These are phyloP conservation scores for Nebria ingens DNA, from an alignment of 1,140 invertebrate genomes.

Conservation along the genomic window DNA sequence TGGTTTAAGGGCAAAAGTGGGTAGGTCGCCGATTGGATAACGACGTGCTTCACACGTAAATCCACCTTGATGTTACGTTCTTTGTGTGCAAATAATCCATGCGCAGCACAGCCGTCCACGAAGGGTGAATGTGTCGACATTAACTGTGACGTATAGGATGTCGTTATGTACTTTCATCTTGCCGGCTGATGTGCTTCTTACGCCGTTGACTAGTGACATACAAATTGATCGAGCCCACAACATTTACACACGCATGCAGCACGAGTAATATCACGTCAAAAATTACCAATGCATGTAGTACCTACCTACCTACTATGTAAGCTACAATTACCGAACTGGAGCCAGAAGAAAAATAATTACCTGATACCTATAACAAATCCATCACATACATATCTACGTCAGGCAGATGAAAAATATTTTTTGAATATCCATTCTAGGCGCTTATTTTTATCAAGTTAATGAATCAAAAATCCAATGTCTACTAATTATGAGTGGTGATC, in stretches of 20 bases:
- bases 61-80: not conserved
- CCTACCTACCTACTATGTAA: not conserved
- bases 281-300: not conserved
- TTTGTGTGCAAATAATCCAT: not conserved
- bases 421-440: too few species aligned
- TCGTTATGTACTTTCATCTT: not conserved
- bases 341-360: too few species aligned
- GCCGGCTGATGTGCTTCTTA: not conserved
- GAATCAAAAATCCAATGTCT: too few species aligned
- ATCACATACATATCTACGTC: too few species aligned
- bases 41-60: not conserved
- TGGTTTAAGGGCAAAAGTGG: too few species aligned
- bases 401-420: too few species aligned
- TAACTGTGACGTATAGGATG: not conserved
- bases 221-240: not conserved
- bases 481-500: not conserved
- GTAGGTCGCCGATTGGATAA: not conserved
- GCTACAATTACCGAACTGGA: too few species aligned
- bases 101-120: not conserved
- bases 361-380: too few species aligned
- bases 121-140: not conserved
- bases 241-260: too few species aligned
- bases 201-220: not conserved
- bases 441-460: too few species aligned
- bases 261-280: not conserved